phyloP scores from a whole-genome alignment of 2,113 vertebrate genomes.

The Mungos mungo region DNA sequence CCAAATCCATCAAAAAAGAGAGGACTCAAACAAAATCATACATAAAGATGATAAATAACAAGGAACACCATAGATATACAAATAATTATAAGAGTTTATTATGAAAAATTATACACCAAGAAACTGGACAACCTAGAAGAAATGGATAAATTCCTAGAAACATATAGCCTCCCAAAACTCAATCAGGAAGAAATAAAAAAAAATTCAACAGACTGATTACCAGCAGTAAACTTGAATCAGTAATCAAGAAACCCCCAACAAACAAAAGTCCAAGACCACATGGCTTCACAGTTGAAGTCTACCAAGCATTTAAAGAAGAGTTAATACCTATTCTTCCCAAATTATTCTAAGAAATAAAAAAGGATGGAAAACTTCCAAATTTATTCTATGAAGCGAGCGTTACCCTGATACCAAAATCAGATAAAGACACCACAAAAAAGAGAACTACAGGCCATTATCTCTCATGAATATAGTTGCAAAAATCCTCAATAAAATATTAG shows the following conservation, averaged over 20 bases:
- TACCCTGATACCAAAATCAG: background rate
- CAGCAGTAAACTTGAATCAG: background rate
- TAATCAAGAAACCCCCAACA: background rate
- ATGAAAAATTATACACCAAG: background rate
- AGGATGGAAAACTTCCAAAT: background rate
- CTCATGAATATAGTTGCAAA: background rate
- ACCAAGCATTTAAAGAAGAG: background rate
- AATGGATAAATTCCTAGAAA: background rate
- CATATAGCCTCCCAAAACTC: background rate
- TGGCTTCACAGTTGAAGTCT: background rate
- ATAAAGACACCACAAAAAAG: background rate
- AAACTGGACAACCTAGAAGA: background rate
- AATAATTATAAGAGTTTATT: background rate
- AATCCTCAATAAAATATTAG: background rate
- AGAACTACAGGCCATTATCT: background rate
- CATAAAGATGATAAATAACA: background rate
- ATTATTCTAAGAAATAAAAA: background rate
- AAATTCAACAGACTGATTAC: background rate
- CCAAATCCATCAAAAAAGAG: background rate
- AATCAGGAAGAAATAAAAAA: background rate
- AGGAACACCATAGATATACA: background rate
- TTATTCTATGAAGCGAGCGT: background rate
- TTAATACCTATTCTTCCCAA: background rate
- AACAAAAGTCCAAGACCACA: background rate
- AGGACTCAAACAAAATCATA: background rate